These are phyloP conservation scores for Megalurothrips usitatus DNA, from an alignment of 2,888 invertebrate species.

Conservation along the genomic window DNA sequence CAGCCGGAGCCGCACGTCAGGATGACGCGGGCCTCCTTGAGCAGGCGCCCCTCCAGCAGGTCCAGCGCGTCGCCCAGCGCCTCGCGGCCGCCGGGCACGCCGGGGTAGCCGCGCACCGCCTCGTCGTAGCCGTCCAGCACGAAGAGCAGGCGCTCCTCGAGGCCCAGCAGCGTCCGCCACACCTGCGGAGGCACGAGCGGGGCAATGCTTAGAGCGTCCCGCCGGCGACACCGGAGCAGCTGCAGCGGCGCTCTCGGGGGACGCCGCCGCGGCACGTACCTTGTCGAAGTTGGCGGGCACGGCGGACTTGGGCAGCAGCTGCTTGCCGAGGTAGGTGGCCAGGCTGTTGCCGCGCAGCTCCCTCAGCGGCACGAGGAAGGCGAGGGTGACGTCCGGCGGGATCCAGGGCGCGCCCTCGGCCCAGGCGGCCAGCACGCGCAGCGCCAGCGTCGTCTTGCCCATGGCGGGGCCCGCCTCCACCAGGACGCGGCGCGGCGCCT, in stretches of 20 bases:
- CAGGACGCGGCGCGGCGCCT: conserved; percentile 51
- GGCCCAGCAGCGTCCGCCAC: conserved; percentile 48
- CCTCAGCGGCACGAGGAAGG: conserved; percentile 52
- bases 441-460: conserved; percentile 51
- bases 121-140: conserved; percentile 54
- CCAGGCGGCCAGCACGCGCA: conserved; percentile 54
- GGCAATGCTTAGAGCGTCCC: conserved; percentile 41
- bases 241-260: conserved; percentile 36
- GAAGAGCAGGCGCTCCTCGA: conserved; percentile 51
- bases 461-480: conserved; percentile 54
- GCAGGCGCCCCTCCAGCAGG: conserved; percentile 52
- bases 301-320: conserved; percentile 48
- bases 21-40: conserved; percentile 52
- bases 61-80: conserved; percentile 50
- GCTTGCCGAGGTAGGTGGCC: conserved; percentile 43
- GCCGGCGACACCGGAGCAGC: conserved; percentile 41
- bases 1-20: conserved; percentile 50
- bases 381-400: conserved; percentile 49
- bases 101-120: conserved; percentile 44
- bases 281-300: conserved; percentile 34
- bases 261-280: neutral
- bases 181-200: conserved; percentile 47
- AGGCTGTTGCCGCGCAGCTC: conserved; percentile 50
- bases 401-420: conserved; percentile 48
- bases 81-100: conserved; percentile 45